Percentiles rank a stretch among this genome's conserved stretches.
Evolutionary conservation across 2,797 vertebrate genomes (phyloP).

Genomic region (Aphelocoma californica): DNA sequence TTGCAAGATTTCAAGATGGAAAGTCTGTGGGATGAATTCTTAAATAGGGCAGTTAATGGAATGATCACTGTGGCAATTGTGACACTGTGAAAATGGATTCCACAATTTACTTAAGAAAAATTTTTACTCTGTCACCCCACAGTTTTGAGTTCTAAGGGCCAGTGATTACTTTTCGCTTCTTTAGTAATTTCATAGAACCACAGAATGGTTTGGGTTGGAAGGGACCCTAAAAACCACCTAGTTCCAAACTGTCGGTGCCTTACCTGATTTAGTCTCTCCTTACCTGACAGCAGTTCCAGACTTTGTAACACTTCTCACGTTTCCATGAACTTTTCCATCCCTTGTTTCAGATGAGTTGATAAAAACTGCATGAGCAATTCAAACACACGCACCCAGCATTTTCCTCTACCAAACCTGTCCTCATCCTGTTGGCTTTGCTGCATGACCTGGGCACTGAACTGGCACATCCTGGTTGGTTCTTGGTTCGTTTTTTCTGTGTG

Average conservation of each 20-base stretch:
- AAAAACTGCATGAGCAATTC: not conserved
- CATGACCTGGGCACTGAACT: not conserved
- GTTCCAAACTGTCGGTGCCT: not conserved
- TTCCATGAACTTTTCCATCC: not conserved
- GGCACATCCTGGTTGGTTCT: not conserved
- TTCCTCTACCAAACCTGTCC: not conserved
- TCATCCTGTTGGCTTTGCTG: not conserved
- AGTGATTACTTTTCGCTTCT: not conserved
- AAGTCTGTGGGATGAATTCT: not conserved
- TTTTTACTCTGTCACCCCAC: not conserved
- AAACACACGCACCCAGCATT: not conserved
- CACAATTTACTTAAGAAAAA: not conserved
- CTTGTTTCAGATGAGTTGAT: not conserved
- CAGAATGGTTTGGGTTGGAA: not conserved
- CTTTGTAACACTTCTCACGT: not conserved
- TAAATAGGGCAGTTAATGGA: not conserved
- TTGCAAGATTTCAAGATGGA: not conserved
- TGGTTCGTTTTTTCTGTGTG: not conserved
- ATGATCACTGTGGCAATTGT: not conserved
- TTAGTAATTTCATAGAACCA: not conserved
- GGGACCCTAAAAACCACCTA: not conserved
- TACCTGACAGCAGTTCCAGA: not conserved
- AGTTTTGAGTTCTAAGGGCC: not conserved
- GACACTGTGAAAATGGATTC: not conserved
- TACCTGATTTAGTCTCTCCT: not conserved